phyloP scores from a whole-genome alignment of 2,797 vertebrate genomes.

The Paedocypris micromegethes region DNA sequence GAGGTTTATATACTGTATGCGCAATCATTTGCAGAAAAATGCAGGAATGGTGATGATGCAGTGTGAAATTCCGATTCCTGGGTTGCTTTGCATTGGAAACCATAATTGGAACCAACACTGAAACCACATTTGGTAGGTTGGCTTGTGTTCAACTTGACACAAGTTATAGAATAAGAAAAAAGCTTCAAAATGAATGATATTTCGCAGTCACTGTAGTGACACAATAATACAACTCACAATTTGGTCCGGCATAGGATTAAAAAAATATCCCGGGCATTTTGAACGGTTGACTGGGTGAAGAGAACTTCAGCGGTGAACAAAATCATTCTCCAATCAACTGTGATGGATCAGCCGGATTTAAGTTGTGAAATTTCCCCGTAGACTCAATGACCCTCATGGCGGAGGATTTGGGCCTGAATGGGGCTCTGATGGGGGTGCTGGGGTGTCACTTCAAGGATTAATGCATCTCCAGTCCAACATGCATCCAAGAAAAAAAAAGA shows the following conservation, averaged over 20 bases:
- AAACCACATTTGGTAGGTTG: too few species aligned
- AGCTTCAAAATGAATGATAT: too few species aligned
- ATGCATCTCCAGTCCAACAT: conserved; percentile 54
- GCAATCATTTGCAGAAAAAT: too few species aligned
- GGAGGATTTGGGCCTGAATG: conserved; percentile 36
- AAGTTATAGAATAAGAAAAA: too few species aligned
- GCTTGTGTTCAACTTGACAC: too few species aligned
- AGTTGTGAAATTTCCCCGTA: conserved; percentile 32
- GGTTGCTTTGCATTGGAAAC: too few species aligned
- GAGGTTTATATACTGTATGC: too few species aligned
- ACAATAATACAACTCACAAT: background rate
- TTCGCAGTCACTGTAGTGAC: background rate
- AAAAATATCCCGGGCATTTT: background rate
- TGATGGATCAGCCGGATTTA: conserved; percentile 28
- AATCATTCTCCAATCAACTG: conserved; percentile 20
- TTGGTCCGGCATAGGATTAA: background rate
- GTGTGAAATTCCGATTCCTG: too few species aligned
- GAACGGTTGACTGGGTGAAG: background rate
- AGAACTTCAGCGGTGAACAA: background rate
- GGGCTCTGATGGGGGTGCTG: conserved; percentile 40
- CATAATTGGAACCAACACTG: too few species aligned
- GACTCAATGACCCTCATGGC: conserved; percentile 27
- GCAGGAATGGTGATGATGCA: too few species aligned
- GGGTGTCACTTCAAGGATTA: conserved; percentile 38
- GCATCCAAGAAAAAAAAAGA: conserved; percentile 2